Percentiles rank a stretch among this genome's conserved stretches.
Evolutionary conservation across 37 sponge, comb jelly and placozoan species (phyloP).

Genomic region (Halisarca cf. caerulea): DNA sequence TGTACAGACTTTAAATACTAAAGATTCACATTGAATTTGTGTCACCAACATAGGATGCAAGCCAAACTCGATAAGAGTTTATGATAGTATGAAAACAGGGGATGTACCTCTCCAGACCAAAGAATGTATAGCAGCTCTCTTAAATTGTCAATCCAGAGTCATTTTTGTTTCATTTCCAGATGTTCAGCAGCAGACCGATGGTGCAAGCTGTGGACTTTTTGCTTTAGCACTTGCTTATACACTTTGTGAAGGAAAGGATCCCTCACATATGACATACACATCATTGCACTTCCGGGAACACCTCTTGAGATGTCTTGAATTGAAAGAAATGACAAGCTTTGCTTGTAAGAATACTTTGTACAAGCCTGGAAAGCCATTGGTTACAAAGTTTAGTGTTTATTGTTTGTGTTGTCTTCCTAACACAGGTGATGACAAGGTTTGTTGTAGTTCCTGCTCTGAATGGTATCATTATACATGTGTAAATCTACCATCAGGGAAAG

Average conservation of each 20-base stretch:
- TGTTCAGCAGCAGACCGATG: slow-evolving; percentile 26
- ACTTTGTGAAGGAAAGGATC: slow-evolving; percentile 17
- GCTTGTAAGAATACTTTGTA: neutral
- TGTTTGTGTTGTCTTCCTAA: slow-evolving; percentile 9
- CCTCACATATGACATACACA: neutral
- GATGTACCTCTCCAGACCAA: neutral
- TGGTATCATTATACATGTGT: slow-evolving; percentile 12
- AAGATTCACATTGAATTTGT: neutral
- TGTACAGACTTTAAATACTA: neutral
- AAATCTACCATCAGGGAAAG: neutral
- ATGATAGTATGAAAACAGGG: slow-evolving; percentile 13
- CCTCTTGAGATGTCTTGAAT: neutral
- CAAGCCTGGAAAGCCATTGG: neutral
- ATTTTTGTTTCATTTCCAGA: slow-evolving; percentile 6
- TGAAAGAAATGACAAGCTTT: slow-evolving; percentile 5
- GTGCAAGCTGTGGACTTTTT: slow-evolving; percentile 31
- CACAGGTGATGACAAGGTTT: neutral
- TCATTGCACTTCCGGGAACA: neutral
- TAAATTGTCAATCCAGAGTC: neutral
- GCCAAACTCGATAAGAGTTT: neutral
- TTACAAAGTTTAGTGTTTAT: neutral
- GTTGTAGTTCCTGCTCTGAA: neutral
- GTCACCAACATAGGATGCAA: neutral
- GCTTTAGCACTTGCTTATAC: slow-evolving; percentile 13
- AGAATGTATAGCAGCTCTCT: neutral